These are phyloP conservation scores for Enteromius anoplus DNA, from an alignment of 2,797 vertebrate species.

Conservation along the genomic window DNA sequence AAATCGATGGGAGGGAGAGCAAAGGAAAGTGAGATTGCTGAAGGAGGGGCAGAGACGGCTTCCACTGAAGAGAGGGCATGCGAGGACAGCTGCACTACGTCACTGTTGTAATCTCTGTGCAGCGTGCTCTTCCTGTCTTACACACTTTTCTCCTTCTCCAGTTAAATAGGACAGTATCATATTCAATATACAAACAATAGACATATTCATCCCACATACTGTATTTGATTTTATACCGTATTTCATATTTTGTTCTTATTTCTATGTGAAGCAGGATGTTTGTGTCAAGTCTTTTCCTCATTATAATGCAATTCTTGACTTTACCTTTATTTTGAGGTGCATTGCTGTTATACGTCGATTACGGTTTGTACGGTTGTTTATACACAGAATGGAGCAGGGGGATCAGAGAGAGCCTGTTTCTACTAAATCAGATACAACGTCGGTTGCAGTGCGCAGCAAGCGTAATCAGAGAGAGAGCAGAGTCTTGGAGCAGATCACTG, in stretches of 20 bases:
- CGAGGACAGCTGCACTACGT: constrained; percentile 62
- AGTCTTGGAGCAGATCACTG: constrained; percentile 33
- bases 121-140: constrained; percentile 39
- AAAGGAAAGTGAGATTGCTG: constrained; percentile 38
- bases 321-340: not conserved
- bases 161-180: constrained; percentile 12
- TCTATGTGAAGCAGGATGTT: not conserved
- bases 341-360: constrained; percentile 16
- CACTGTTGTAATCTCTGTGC: constrained; percentile 44
- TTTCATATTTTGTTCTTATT: not conserved
- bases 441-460: constrained; percentile 23
- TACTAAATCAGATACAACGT: constrained; percentile 47
- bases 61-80: constrained; percentile 57
- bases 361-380: not conserved
- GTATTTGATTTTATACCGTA: not conserved
- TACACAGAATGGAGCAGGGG: not conserved
- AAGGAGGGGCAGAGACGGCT: constrained; percentile 43
- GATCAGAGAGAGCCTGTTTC: constrained; percentile 33
- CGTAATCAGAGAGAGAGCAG: constrained; percentile 59
- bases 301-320: not conserved
- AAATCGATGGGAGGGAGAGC: constrained; percentile 47
- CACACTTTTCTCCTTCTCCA: constrained; percentile 16
- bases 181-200: constrained; percentile 20
- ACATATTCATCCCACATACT: not conserved
- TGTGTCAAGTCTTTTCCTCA: not conserved